Percentiles rank a stretch among this genome's conserved stretches.
Evolutionary conservation across 2,797 vertebrate species (phyloP).

Genomic region (Basileuterus tristriatus): DNA sequence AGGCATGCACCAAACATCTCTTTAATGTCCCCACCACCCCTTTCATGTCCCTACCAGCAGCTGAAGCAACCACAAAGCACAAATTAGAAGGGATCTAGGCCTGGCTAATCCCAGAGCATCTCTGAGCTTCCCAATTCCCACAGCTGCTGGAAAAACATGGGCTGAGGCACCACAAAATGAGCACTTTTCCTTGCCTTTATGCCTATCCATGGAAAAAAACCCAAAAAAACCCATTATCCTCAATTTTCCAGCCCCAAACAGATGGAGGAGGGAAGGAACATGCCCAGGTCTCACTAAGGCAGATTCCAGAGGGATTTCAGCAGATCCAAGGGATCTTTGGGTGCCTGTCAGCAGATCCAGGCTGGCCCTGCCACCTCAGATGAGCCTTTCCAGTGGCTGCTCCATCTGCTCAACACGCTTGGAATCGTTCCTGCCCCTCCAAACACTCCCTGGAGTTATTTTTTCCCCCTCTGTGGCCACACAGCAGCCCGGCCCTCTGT

Average conservation of each 20-base stretch:
- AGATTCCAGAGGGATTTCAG: background rate
- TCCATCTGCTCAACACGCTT: background rate
- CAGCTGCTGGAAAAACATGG: background rate
- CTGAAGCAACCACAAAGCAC: background rate
- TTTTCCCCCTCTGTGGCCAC: background rate
- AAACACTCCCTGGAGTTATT: background rate
- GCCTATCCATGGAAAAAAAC: background rate
- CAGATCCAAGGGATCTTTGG: background rate
- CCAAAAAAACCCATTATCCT: background rate
- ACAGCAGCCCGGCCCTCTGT: background rate
- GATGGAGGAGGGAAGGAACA: background rate
- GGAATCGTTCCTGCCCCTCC: background rate
- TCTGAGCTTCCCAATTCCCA: background rate
- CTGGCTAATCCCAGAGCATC: background rate
- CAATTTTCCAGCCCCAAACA: background rate
- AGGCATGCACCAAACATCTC: background rate
- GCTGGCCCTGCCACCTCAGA: background rate
- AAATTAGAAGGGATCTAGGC: constrained; percentile 2
- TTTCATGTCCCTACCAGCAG: background rate
- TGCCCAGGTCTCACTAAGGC: background rate
- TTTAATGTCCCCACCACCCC: background rate
- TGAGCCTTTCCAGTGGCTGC: accelerated
- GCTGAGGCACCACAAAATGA: constrained; percentile 35
- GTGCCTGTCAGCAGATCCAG: background rate
- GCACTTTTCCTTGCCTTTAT: background rate